phyloP scores from a whole-genome alignment of 1,140 invertebrate genomes.

The Agraylea sexmaculata region DNA sequence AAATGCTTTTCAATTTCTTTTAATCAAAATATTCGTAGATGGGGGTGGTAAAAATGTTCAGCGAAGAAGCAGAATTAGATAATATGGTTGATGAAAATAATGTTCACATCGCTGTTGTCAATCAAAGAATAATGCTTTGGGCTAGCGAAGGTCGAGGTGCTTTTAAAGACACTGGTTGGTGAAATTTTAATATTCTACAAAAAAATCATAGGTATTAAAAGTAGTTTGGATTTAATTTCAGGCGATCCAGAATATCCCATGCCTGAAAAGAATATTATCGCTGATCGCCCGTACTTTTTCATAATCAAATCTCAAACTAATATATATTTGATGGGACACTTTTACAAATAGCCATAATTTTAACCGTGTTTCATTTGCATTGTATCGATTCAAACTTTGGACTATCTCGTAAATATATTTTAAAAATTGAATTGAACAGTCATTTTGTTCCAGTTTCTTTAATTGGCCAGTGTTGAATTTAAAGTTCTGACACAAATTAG shows the following conservation, averaged over 20 bases:
- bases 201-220: background rate
- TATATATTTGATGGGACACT: slow-evolving; percentile 17
- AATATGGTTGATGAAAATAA: slow-evolving; percentile 12
- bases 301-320: slow-evolving; percentile 16
- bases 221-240: slow-evolving; percentile 5
- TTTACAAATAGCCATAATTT: too few species aligned
- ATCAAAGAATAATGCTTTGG: slow-evolving; percentile 38
- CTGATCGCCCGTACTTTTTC: slow-evolving; percentile 18
- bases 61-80: slow-evolving; percentile 8
- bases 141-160: slow-evolving; percentile 34
- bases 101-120: slow-evolving; percentile 19
- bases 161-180: slow-evolving; percentile 36
- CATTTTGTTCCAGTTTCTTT: too few species aligned
- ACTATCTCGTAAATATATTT: too few species aligned
- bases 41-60: slow-evolving; percentile 15
- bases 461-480: too few species aligned
- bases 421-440: too few species aligned
- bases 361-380: too few species aligned
- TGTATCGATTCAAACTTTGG: too few species aligned
- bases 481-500: too few species aligned
- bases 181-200: background rate
- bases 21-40: slow-evolving; percentile 14
- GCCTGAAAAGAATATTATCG: slow-evolving; percentile 12
- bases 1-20: slow-evolving; percentile 1
- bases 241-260: slow-evolving; percentile 17